A percentile compares a stretch with the other conserved stretches of the same genome.
Conservation (phyloP, 2,113 vertebrate genomes). For the Microcebus ravelobensis region DNA sequence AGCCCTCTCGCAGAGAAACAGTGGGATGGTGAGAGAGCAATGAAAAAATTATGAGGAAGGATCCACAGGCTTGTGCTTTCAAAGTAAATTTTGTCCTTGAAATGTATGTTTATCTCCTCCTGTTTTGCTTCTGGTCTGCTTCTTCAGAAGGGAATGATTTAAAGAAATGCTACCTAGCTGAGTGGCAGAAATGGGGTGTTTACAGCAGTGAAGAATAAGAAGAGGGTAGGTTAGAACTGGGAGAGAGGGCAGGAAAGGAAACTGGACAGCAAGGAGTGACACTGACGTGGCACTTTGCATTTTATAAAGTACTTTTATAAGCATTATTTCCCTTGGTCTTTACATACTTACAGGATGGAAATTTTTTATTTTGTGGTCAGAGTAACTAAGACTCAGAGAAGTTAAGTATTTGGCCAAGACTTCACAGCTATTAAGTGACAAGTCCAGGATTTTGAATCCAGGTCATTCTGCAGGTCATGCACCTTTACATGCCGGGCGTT, state of each 20-base stretch:
- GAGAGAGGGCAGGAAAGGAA: not conserved
- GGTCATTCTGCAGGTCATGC: not conserved
- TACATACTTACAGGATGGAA: not conserved
- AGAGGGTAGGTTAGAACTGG: not conserved
- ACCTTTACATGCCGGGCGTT: not conserved
- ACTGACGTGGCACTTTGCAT: not conserved
- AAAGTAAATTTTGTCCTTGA: slow-evolving; percentile 66
- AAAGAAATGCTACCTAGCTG: slow-evolving; percentile 25
- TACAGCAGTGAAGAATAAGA: not conserved
- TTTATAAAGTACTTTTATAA: not conserved
- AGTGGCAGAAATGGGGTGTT: not conserved
- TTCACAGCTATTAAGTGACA: not conserved
- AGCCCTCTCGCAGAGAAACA: not conserved
- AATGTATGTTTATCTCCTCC: not conserved
- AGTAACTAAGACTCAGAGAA: slow-evolving; percentile 9
- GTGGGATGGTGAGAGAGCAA: not conserved
- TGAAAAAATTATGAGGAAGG: not conserved
- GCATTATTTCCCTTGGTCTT: not conserved
- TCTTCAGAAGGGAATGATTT: slow-evolving; percentile 61
- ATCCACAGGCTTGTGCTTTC: slow-evolving; percentile 23
- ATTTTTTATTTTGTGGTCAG: not conserved
- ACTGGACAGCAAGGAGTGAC: not conserved
- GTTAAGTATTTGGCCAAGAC: not conserved
- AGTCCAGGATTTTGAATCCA: slow-evolving; percentile 26
- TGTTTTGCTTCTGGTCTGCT: slow-evolving; percentile 69